Evolutionary conservation across 2,113 vertebrate genomes (phyloP), one percentile per base, ranked within the genome.

Genomic region (Phaethon lepturus): DNA sequence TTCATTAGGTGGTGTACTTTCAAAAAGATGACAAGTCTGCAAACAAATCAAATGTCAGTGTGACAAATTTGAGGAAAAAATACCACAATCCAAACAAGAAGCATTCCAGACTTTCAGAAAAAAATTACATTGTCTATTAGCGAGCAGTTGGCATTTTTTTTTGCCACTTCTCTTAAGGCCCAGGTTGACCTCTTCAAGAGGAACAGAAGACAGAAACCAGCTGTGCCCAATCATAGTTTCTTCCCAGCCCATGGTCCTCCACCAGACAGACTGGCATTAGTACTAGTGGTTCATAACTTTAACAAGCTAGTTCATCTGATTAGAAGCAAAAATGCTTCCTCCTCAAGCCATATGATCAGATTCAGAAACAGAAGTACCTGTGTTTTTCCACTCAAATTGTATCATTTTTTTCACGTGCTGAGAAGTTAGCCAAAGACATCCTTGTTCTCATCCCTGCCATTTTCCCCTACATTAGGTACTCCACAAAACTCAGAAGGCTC

Each of bases 11-110:
- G 62, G 53, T 3, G 50, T 7, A n/a, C 62, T 17, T 63, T 35
- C 38, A 53, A 69, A 45, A 76, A 59, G 58, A 85, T 86, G 82
- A 89, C 84, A 96, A 76, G 82, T 91, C 85, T 88, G 90, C 90
- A 96, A 97, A 95, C 86, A 96, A 85, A 88, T 28, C 16, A n/a
- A 47, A 38, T n/a, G 73, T 18, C 86, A 60, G 66, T 2, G 5
- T 87, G 88, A 94, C 69, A 91, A 52, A 35, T 44, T 7, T 85
- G 90, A 85, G 84, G 84, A 95, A 79, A 58, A 58, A 55, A 6
- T 4, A 67, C 1, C 86, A 26, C 45, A 56, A 35, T 53, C 26
- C 14, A 29, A 68, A 44, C 33, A 75, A 83, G 63, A 47, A 76
- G 72, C 29, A 62, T 23, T 52, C 24, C 82, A 84, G 77, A 20